Evolutionary conservation across 2,888 invertebrate genomes (phyloP).

Genomic region (Sylvicola cinctus): DNA sequence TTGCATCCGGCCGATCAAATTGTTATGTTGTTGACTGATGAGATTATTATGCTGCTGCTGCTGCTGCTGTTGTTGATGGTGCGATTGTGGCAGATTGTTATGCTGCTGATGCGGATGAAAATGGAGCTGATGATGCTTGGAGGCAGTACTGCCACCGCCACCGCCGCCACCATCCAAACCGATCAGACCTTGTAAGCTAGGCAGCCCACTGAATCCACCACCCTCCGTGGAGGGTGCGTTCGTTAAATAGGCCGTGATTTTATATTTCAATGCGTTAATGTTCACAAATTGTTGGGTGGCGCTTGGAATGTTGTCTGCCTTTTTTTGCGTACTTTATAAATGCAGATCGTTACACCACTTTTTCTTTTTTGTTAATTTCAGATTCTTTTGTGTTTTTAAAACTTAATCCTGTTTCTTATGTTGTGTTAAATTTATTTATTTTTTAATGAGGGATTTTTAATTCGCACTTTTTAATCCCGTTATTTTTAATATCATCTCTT

Average conservation of each 20-base stretch:
- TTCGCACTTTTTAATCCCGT: too few relatives aligned
- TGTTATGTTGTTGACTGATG: constrained; percentile 4
- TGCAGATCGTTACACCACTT: too few relatives aligned
- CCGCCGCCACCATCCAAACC: constrained; percentile 3
- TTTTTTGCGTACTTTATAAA: too few relatives aligned
- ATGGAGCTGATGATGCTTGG: constrained; percentile 2
- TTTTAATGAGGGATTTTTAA: too few relatives aligned
- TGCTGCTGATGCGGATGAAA: constrained; percentile 1
- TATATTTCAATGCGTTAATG: neutral
- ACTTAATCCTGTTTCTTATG: too few relatives aligned
- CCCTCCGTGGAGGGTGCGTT: constrained; percentile 11
- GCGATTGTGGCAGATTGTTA: neutral
- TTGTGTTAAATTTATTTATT: too few relatives aligned
- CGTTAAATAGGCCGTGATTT: constrained; percentile 10
- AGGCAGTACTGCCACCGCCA: constrained; percentile 2
- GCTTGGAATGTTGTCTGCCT: too few relatives aligned
- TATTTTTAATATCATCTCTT: too few relatives aligned
- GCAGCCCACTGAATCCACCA: constrained; percentile 7
- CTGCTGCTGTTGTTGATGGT: constrained; percentile 2
- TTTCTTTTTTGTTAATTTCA: too few relatives aligned
- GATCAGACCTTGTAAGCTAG: constrained; percentile 6
- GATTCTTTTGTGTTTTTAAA: too few relatives aligned
- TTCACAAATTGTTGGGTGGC: too few relatives aligned
- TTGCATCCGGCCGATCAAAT: constrained; percentile 37
- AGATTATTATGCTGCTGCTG: neutral